Percentiles rank a stretch among this genome's conserved stretches.
Evolutionary conservation across 2,797 vertebrate species (phyloP).

Genomic region (Steatocranus sp.): DNA sequence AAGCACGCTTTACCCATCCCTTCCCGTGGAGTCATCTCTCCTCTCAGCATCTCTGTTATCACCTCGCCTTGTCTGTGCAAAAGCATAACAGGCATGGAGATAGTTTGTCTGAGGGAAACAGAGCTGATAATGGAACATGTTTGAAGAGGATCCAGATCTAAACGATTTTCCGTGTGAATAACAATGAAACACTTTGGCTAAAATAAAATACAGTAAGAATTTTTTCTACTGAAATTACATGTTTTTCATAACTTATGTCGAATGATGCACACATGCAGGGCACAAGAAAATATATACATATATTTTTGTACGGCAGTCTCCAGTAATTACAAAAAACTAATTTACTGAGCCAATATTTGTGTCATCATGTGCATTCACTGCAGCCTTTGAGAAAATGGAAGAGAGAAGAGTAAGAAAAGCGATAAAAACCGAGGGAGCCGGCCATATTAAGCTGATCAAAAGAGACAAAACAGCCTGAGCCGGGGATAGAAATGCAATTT

Average conservation of each 20-base stretch:
- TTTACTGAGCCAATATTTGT: constrained; percentile 29
- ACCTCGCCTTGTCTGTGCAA: background rate
- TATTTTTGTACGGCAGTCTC: background rate
- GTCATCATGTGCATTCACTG: constrained; percentile 18
- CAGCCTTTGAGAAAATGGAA: background rate
- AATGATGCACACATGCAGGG: background rate
- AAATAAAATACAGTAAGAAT: background rate
- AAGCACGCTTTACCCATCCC: background rate
- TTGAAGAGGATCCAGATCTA: constrained; percentile 9
- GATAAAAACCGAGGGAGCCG: background rate
- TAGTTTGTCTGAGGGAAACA: background rate
- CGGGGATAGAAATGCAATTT: constrained; percentile 27
- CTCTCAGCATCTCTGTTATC: constrained; percentile 1
- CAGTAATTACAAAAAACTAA: constrained; percentile 38
- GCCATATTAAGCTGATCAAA: constrained; percentile 42
- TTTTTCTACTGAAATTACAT: background rate
- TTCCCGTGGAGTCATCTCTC: background rate
- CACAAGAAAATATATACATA: background rate
- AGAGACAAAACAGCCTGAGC: constrained; percentile 40
- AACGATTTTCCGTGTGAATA: background rate
- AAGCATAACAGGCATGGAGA: background rate
- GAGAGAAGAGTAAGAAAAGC: background rate
- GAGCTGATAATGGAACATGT: background rate
- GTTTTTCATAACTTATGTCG: background rate
- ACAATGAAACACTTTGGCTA: background rate